phyloP scores from a whole-genome alignment of 2,113 vertebrate species.

The Trematocara unimaculatum region DNA sequence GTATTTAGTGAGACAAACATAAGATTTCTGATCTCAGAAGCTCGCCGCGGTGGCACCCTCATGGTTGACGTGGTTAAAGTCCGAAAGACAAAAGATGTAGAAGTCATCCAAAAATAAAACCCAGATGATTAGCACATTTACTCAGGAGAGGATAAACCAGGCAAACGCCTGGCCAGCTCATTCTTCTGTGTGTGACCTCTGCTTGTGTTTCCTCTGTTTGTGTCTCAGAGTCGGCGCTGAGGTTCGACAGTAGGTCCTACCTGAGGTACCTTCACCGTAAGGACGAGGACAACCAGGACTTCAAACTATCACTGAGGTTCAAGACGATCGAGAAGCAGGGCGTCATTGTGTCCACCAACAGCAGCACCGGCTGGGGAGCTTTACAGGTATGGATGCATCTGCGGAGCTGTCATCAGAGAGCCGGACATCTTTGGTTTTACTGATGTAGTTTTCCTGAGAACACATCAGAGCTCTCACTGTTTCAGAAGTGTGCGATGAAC shows the following conservation, averaged over 20 bases:
- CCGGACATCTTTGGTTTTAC: neutral
- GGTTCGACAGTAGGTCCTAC: conserved; percentile 81
- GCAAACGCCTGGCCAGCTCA: neutral
- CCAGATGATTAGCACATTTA: neutral
- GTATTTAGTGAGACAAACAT: neutral
- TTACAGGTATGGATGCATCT: conserved; percentile 75
- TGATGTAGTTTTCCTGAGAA: neutral
- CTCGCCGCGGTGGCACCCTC: neutral
- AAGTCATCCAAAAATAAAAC: neutral
- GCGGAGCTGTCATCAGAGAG: neutral
- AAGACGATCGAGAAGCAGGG: conserved; percentile 78
- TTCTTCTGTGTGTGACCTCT: neutral
- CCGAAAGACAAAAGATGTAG: neutral
- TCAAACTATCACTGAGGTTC: conserved; percentile 79
- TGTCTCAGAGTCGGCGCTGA: conserved; percentile 79
- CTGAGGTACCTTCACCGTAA: conserved; percentile 73
- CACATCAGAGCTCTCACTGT: neutral
- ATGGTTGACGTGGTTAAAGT: neutral
- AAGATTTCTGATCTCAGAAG: neutral
- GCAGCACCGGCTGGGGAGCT: conserved; percentile 59
- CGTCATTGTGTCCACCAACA: conserved; percentile 70
- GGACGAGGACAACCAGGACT: conserved; percentile 67
- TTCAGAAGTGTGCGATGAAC: too few relatives aligned
- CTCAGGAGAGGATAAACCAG: neutral
- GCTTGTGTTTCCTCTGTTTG: neutral